phyloP scores from a whole-genome alignment of 2,113 vertebrate species.

The Podarcis raffonei region DNA sequence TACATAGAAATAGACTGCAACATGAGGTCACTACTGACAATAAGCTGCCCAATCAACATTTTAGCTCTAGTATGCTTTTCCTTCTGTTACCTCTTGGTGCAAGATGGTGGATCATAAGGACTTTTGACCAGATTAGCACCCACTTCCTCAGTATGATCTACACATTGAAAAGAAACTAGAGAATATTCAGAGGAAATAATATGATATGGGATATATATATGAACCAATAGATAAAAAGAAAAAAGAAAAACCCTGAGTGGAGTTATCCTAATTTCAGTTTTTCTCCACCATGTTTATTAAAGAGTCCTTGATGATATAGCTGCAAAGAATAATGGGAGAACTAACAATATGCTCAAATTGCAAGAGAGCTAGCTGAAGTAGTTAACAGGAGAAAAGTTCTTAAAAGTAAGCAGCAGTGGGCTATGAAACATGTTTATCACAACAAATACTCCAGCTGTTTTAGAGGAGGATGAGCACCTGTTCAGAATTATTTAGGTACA shows the following conservation, averaged over 20 bases:
- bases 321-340: neutral
- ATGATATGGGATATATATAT: neutral
- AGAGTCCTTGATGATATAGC: neutral
- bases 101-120: neutral
- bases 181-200: neutral
- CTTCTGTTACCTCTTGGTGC: conserved; percentile 37
- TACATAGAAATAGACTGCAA: conserved; percentile 74
- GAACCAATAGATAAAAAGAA: neutral
- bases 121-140: neutral
- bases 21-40: conserved; percentile 75
- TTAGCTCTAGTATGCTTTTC: conserved; percentile 52
- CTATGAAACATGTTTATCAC: neutral
- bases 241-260: neutral
- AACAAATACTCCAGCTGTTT: neutral
- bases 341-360: neutral
- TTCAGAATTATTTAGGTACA: neutral
- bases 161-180: neutral
- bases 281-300: neutral
- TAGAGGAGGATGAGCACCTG: neutral
- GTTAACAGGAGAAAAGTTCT: neutral
- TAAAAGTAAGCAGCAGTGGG: neutral
- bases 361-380: neutral
- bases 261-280: neutral
- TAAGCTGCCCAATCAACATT: conserved; percentile 71
- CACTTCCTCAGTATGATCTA: neutral